Evolutionary conservation across 2,113 vertebrate species (phyloP).

Genomic region (Periophthalmodon schlosseri): DNA sequence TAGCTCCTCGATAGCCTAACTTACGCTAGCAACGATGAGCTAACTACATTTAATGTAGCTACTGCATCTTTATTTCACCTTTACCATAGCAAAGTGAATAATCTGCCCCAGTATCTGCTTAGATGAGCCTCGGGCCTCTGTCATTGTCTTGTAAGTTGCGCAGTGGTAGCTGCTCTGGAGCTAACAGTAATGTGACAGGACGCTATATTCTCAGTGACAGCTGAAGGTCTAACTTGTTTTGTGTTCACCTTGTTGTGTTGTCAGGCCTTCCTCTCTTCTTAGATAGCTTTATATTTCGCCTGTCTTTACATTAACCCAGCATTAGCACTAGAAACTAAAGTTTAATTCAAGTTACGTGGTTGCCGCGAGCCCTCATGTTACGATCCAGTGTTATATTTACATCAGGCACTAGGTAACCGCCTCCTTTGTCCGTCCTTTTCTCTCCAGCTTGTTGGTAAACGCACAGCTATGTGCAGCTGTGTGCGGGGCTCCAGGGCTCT

Average conservation of each 20-base stretch:
- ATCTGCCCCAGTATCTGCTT: not conserved
- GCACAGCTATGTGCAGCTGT: conserved; percentile 77
- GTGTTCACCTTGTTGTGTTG: conserved; percentile 26
- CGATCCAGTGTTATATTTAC: not conserved
- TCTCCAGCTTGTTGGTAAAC: conserved; percentile 29
- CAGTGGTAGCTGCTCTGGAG: not conserved
- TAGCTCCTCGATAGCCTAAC: conserved; percentile 30
- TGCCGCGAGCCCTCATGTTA: not conserved
- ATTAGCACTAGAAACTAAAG: not conserved
- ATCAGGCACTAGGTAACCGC: not conserved
- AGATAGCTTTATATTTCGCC: not conserved
- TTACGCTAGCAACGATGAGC: not conserved
- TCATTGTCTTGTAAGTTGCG: conserved; percentile 16
- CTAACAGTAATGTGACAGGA: not conserved
- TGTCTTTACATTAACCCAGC: not conserved
- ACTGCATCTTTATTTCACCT: not conserved
- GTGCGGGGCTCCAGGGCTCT: conserved; percentile 69
- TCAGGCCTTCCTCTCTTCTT: not conserved
- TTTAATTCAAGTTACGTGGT: not conserved
- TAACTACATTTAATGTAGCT: not conserved
- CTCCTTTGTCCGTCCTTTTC: not conserved
- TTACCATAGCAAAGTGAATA: not conserved
- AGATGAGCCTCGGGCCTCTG: not conserved
- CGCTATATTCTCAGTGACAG: conserved; percentile 10
- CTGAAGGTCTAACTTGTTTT: conserved; percentile 29